A percentile compares a stretch with the other conserved stretches of the same genome.
These are phyloP conservation scores for Dromiciops gliroides DNA, from an alignment of 2,113 vertebrate species.

Conservation along the genomic window DNA sequence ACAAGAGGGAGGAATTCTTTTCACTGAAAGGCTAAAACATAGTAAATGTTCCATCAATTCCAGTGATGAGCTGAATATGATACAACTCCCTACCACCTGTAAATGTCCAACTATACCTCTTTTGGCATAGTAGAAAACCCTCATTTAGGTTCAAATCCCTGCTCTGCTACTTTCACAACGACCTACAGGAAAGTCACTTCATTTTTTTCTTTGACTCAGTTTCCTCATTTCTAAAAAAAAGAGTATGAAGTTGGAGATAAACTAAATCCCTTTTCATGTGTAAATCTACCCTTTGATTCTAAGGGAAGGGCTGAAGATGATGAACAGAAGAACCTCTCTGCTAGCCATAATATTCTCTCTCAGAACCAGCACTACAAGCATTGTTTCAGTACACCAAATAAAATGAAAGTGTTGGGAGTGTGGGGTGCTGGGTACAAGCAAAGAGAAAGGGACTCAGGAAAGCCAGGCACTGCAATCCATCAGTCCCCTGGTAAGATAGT, in stretches of 20 bases:
- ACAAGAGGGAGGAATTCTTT: conserved; percentile 59
- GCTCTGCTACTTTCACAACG: neutral
- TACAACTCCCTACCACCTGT: conserved; percentile 60
- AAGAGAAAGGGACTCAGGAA: conserved; percentile 70
- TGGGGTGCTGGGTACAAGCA: neutral
- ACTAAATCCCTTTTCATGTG: neutral
- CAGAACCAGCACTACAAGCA: neutral
- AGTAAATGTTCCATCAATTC: conserved; percentile 56
- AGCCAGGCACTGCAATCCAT: conserved; percentile 53
- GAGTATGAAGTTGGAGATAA: neutral
- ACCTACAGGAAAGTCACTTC: neutral
- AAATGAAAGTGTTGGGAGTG: fast-evolving
- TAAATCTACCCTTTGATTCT: neutral
- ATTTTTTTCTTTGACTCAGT: neutral
- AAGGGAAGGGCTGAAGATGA: neutral
- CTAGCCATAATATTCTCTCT: neutral
- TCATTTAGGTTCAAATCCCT: neutral
- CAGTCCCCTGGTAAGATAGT: conserved; percentile 73
- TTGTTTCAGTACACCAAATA: neutral
- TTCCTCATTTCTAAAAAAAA: neutral
- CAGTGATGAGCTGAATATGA: conserved; percentile 43
- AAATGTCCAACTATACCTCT: conserved; percentile 50
- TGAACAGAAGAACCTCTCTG: neutral
- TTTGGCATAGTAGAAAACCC: conserved; percentile 28
- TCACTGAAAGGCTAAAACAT: conserved; percentile 67